A percentile compares a stretch with the other conserved stretches of the same genome.
phyloP scores from a whole-genome alignment of 1,140 invertebrate species.

The Cydia pomonella region DNA sequence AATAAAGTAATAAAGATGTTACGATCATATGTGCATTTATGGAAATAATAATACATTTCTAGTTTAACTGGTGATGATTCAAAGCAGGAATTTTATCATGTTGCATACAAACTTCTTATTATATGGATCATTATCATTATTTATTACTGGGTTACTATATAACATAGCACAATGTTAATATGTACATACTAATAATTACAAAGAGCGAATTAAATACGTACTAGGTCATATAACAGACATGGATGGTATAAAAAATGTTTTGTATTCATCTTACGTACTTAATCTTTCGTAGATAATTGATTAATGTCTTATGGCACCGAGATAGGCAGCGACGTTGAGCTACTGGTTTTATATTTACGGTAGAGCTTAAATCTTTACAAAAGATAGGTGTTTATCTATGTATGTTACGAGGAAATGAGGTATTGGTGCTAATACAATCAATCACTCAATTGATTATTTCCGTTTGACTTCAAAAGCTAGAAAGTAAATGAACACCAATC shows the following conservation, averaged over 20 bases:
- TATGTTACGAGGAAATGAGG: slow-evolving; percentile 24
- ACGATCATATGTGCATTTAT: no score
- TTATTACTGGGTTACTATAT: neutral
- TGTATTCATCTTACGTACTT: neutral
- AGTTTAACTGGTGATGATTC: slow-evolving; percentile 12
- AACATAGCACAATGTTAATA: neutral
- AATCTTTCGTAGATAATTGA: neutral
- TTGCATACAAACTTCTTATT: neutral
- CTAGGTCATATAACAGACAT: neutral
- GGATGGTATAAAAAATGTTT: neutral
- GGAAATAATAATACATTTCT: neutral
- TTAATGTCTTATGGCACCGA: neutral
- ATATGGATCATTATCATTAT: neutral
- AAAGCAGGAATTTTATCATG: neutral
- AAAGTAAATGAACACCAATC: neutral
- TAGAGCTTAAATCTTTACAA: neutral
- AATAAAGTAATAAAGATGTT: neutral
- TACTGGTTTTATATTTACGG: slow-evolving; percentile 11
- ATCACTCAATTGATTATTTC: neutral
- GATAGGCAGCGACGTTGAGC: neutral
- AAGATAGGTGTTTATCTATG: neutral
- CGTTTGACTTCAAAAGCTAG: neutral
- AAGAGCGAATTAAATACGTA: neutral
- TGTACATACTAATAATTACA: neutral
- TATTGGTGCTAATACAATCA: slow-evolving; percentile 3